Base-by-base conservation (phyloP, 2,888 invertebrate genomes). In the Eremobia ochroleuca region DNA sequence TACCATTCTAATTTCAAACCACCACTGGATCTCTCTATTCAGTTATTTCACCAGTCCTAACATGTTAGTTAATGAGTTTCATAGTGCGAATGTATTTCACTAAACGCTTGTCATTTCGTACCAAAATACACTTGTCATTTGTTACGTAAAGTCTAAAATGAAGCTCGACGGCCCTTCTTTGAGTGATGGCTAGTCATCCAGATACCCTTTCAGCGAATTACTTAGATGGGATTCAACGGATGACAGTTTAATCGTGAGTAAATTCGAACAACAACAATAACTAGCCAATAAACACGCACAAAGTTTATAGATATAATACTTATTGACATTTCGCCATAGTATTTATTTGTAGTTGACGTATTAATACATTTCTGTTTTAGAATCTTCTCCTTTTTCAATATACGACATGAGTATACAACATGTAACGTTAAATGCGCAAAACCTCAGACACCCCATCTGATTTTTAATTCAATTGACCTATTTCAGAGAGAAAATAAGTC, bases 131-230 rank as follows among this genome's bases (percentile, higher is more conserved):
- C 49, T 78, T 76, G 77, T 79, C 85, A 88, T 81, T 79, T 83
- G 72, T 82, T 81, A 79, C 71, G 58, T 73, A n/a, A 79, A 77
- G 75, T 81, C 77, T 79, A 81, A 89, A 86, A 86, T 88, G 79
- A 88, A 88, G 73, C 82, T 65, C 66, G 75, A 66, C 80, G 74
- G 75, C 68, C 84, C 72, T 74, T 71, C 77, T 81, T 59, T 76
- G 82, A 82, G 71, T 78, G 87, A 84, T 81, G 75, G 81, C 75
- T 76, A 76, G 81, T 82, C 79, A 88, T 65, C 58, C 73, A 84
- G 79, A 82, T 71, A 86, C 85, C 87, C 89, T 89, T 89, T 88
- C 80, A 82, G 77, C 72, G 71, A 81, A 89, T 87, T 87, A 87
- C 86, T 80, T 81, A 79, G 73, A 77, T 70, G 68, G 69, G 78